These are phyloP conservation scores for Hirudo medicinalis DNA, from an alignment of 1,140 invertebrate genomes.

Conservation along the genomic window DNA sequence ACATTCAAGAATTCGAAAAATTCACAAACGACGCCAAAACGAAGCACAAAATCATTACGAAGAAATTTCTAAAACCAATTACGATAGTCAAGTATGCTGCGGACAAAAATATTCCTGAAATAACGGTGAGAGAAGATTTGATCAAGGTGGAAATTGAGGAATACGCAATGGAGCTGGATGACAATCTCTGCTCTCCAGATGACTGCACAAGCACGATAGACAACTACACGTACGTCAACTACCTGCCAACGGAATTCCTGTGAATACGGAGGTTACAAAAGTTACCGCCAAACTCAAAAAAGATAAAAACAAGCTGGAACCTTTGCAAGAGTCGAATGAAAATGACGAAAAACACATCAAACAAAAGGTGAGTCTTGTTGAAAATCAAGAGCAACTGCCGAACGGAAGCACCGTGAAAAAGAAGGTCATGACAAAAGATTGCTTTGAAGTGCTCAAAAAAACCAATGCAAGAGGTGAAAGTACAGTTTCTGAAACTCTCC, in stretches of 20 bases:
- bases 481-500: background rate
- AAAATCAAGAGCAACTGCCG: background rate
- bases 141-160: slow-evolving; percentile 2
- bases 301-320: background rate
- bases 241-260: background rate
- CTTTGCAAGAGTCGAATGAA: too few relatives aligned
- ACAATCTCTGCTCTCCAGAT: background rate
- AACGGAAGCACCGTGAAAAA: background rate
- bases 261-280: slow-evolving; percentile 4
- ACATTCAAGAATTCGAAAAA: slow-evolving; percentile 8
- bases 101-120: background rate
- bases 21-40: background rate
- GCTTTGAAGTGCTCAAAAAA: background rate
- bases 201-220: slow-evolving; percentile 1
- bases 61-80: slow-evolving; percentile 4
- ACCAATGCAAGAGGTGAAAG: background rate
- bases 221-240: slow-evolving; percentile 4
- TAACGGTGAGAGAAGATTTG: background rate
- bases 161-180: slow-evolving; percentile 9
- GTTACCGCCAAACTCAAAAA: slow-evolving; percentile 6
- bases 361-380: background rate
- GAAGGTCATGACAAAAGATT: background rate
- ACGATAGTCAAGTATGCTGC: background rate
- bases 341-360: background rate
- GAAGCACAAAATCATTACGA: slow-evolving; percentile 16